These are phyloP conservation scores for Hapalemur alaotrensis DNA, from an alignment of 2,797 vertebrate genomes.

Conservation along the genomic window DNA sequence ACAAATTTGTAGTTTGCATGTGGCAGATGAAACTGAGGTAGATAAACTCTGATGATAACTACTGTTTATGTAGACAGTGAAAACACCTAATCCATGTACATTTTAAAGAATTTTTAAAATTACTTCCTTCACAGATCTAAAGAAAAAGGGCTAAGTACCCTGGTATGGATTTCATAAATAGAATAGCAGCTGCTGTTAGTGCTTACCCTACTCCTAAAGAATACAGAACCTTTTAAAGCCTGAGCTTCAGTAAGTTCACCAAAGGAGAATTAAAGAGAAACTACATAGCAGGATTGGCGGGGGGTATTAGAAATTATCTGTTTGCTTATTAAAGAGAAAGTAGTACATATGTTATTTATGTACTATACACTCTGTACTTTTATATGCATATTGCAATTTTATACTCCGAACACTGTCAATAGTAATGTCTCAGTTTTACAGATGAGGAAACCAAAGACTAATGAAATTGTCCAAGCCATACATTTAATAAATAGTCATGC, in stretches of 20 bases:
- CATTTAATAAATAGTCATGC: neutral
- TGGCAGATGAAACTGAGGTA: neutral
- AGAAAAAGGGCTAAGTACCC: neutral
- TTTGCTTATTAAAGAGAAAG: neutral
- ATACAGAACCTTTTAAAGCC: neutral
- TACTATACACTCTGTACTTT: neutral
- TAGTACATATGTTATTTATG: neutral
- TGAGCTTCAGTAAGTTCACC: neutral
- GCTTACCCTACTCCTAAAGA: neutral
- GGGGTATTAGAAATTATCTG: neutral
- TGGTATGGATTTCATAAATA: neutral
- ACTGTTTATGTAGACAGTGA: neutral
- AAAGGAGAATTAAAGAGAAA: neutral
- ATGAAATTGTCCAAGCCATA: neutral
- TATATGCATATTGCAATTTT: neutral
- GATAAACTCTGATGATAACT: neutral
- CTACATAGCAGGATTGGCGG: neutral
- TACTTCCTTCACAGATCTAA: neutral
- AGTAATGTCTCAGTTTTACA: neutral
- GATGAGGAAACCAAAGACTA: neutral
- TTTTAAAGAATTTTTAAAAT: neutral
- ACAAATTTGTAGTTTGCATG: neutral
- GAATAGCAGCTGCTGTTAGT: neutral
- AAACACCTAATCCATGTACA: neutral
- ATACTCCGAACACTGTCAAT: neutral